Evolutionary conservation across 2,797 vertebrate species (phyloP), one percentile per base, ranked within the genome.

Genomic region (Clamator glandarius): DNA sequence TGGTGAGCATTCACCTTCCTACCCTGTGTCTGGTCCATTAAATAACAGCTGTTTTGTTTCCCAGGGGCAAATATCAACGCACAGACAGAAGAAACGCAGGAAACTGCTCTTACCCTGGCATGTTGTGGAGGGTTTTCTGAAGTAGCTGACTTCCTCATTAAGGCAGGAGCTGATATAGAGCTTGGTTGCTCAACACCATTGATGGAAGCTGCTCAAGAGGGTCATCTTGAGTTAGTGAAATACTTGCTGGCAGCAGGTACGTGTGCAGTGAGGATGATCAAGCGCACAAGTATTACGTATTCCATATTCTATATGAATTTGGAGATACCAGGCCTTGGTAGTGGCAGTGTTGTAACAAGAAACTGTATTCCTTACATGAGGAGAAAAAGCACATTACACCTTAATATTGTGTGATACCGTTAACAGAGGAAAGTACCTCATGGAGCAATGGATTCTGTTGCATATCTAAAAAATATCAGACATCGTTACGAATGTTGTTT

Each of bases 131-230:
- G 99, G 59, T 99, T 99, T 97, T 98, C 99, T 93, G 99, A 99
- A 98, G 99, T 99, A 35, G 99, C 99, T 4, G 99, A 99, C 97
- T 99, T 99, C 96, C 98, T 99, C 64, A 99, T 99, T 96, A 99
- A 99, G 95, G 99, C 99, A 8, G 99, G 99, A 41, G 99, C 99
- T 59, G 99, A 99, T 96, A 99, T 99, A 73, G 99, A 99, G 97
- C 98, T 99, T 66, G 99, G 99, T 82, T 99, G 99, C 96, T 99
- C 99, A 39, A 99, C 99, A 39, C 99, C 99, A 90, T 98, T 99
- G 87, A 99, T 99, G 99, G 99, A 99, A 97, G 99, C 99, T 82
- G 99, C 99, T 87, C 99, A 99, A 96, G 99, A 99, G 95, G 99
- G 99, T 89, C 99, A 99, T 97, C 98, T 99, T 85, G 99, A 99